Conservation (phyloP, 2,888 invertebrate species). For the Tenodera sinensis region DNA sequence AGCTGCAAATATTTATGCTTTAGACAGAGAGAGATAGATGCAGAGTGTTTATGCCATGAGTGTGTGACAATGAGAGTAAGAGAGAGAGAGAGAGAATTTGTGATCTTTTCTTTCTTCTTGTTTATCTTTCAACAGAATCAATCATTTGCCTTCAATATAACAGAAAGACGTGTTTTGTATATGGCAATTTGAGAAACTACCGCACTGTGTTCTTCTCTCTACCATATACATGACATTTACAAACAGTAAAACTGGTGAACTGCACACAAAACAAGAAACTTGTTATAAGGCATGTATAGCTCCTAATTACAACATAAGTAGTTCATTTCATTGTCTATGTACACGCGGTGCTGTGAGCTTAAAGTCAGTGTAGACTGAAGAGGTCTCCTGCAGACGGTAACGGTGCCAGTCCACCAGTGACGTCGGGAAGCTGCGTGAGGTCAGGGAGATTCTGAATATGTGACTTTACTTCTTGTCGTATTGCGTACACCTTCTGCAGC, state of each 20-base stretch:
- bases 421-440: slow-evolving; percentile 85
- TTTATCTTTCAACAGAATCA: not conserved
- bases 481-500: slow-evolving; percentile 78
- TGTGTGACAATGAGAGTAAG: too few species aligned
- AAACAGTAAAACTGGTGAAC: not conserved
- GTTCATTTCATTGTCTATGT: not conserved
- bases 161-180: not conserved
- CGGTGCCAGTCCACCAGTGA: slow-evolving; percentile 88
- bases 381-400: slow-evolving; percentile 93
- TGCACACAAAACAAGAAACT: not conserved
- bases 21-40: too few species aligned
- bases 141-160: not conserved
- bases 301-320: not conserved
- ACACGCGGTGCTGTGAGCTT: not conserved
- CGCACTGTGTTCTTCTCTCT: not conserved
- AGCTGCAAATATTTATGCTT: too few species aligned
- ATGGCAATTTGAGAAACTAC: not conserved
- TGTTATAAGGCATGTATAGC: not conserved
- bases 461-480: slow-evolving; percentile 84
- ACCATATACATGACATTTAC: not conserved
- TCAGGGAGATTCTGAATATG: slow-evolving; percentile 93
- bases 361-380: slow-evolving; percentile 62
- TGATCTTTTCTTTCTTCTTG: not conserved
- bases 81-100: not conserved
- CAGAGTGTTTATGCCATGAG: too few species aligned